Evolutionary conservation across 64 coral and sea anemone species (phyloP), one percentile per base, ranked within the genome.

Genomic region (Acropora yongei): DNA sequence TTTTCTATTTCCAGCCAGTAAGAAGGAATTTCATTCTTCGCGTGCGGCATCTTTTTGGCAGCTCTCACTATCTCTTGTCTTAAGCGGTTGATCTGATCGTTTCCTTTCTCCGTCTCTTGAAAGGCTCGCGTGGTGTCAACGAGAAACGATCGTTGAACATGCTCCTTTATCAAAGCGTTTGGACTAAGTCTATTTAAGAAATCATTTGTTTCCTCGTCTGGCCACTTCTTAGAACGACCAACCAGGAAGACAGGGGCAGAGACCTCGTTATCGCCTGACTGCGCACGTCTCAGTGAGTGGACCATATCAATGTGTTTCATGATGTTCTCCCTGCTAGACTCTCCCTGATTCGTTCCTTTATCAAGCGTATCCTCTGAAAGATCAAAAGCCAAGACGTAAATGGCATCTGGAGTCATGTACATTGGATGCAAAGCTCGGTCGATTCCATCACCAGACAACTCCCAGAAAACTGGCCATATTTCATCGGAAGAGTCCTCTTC

Each of bases 341-440:
- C 82, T 7, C 66, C 6, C 0, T n/a, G 6, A 16, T 71, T 47
- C 6, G 63, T n/a, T 49, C 44, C 61, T 46, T 20, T 30, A 0
- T 68, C 63, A 10, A 20, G 65, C 44, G 72, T 13, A 30, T 48
- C 2, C 43, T 85, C 72, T 48, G 82, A 85, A 16, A 72, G 43
- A 85, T 85, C 82, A 85, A 85, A 85, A 6, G 18, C 63, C 82
- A 85, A 47, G 5, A 85, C 6, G 82, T 85, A 85, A 44, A 85
- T 41, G 49, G 82, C 82, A 7, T 85, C 82, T 18, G 82, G 60
- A 18, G 44, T 46, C 82, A 85, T 85, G 82, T 71, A 85, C 6
- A 85, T 85, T 2, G 82, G 82, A 85, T 85, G 82, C 45, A 85
- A 20, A 0, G 82, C 82, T 8, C 65, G 61, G 44, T 85, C 66